Evolutionary conservation across 2,888 invertebrate species (phyloP).

Genomic region (Amblyteles armatorius): DNA sequence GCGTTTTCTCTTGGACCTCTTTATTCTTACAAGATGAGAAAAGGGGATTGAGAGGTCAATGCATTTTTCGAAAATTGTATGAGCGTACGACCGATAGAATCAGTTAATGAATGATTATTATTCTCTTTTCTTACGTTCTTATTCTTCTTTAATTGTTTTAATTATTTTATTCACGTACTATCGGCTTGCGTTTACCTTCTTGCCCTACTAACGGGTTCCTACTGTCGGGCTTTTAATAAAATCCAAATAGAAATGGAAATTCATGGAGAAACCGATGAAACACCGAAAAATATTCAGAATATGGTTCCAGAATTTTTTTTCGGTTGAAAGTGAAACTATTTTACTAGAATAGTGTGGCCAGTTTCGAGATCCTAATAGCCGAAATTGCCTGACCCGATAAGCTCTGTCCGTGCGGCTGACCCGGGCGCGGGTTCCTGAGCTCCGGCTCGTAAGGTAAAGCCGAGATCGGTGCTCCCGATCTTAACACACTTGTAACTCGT

Average conservation of each 20-base stretch:
- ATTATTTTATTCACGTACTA: neutral
- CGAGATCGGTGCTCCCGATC: constrained; percentile 33
- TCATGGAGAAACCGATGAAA: neutral
- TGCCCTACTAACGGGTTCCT: neutral
- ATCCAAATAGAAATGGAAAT: neutral
- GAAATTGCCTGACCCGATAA: constrained; percentile 43
- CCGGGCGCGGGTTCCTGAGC: constrained; percentile 1
- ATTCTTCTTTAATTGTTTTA: neutral
- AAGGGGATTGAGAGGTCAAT: constrained; percentile 28
- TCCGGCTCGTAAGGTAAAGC: neutral
- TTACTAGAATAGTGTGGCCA: neutral
- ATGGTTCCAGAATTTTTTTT: neutral
- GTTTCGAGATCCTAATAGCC: constrained; percentile 35
- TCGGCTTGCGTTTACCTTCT: no score
- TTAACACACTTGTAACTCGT: constrained; percentile 55
- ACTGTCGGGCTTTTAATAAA: neutral
- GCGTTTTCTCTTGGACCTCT: neutral
- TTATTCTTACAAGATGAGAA: constrained; percentile 11
- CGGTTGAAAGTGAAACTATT: neutral
- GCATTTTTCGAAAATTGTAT: neutral
- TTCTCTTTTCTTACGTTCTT: neutral
- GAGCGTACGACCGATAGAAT: no score
- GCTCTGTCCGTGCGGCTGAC: constrained; percentile 10
- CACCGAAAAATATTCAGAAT: neutral
- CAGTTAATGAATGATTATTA: neutral